Base-by-base conservation (phyloP, 2,797 vertebrate species). In the Artibeus lituratus region DNA sequence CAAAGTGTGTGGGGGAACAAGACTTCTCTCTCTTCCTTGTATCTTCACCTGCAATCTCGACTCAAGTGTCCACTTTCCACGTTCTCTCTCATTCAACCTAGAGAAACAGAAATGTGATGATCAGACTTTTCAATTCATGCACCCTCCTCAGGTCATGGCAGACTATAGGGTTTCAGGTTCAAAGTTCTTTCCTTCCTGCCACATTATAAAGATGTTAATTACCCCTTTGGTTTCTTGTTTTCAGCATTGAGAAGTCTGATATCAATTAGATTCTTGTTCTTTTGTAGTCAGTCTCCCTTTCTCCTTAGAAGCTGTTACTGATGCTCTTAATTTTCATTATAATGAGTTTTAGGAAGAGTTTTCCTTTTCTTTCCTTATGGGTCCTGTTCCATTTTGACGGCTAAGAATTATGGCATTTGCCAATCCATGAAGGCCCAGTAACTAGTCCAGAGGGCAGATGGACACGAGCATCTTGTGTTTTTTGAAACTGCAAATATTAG, bases 261-360 rank as follows among this genome's bases (percentile, higher is more conserved):
- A 89, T 6, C 39, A 88, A 80, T 55, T 83, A 87, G 53, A 89
- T 86, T 53, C 87, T 77, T 93, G 12, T 78, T 91, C 39, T 77
- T 82, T 86, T 88, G 76, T 35, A 81, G 47, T 91, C 72, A 51
- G 51, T 65, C 57, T 91, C 88, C 67, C 76, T 88, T 82, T 87
- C 32, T 96, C 29, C n/a, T n/a, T 78, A 57, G 57, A 49, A 78
- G 21, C 14, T 93, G 22, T 82, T 94, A 94, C 51, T 32, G 35
- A 70, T 83, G 35, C 12, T 69, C 35, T 65, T 49, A 74, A 37
- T 82, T 88, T 93, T 95, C 59, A 67, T 65, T 72, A 72, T 32
- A 76, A 62, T 47, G 18, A 35, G 22, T 76, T 29, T n/a, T 70
- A 35, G 26, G 73, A 42, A 91, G 22, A 14, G 26, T 39, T 81